Evolutionary conservation across 2,113 vertebrate species (phyloP).

Genomic region (Mobula birostris): DNA sequence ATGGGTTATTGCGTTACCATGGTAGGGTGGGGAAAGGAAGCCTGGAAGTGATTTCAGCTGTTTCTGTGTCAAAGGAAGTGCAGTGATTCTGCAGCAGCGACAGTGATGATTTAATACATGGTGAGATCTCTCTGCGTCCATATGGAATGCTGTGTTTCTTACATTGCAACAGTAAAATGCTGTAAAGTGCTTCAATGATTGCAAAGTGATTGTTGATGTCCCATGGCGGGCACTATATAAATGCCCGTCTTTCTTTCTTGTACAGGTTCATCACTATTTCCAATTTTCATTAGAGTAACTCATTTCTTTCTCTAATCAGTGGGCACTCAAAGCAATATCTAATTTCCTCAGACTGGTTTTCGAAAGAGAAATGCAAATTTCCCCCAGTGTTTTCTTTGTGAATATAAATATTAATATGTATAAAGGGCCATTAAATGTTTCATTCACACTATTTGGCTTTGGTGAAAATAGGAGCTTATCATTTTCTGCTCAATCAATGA

Average conservation of each 20-base stretch:
- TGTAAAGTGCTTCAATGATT: neutral
- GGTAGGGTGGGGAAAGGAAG: neutral
- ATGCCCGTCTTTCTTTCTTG: too few species aligned
- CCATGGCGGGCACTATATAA: too few species aligned
- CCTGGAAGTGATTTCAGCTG: neutral
- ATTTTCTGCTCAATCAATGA: slow-evolving; percentile 22
- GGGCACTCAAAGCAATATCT: neutral
- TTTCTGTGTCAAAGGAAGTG: neutral
- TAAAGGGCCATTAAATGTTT: neutral
- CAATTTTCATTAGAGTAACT: neutral
- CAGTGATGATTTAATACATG: neutral
- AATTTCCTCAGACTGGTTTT: neutral
- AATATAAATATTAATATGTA: slow-evolving; percentile 17
- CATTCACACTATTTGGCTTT: neutral
- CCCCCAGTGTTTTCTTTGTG: neutral
- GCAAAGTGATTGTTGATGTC: neutral
- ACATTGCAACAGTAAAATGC: neutral
- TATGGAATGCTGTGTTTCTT: too few species aligned
- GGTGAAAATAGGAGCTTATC: slow-evolving; percentile 10
- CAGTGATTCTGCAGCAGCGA: neutral
- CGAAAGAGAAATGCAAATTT: neutral
- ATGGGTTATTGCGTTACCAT: neutral
- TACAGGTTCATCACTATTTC: neutral
- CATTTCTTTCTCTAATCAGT: neutral
- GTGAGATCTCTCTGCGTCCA: neutral